Conservation (phyloP, 2,797 vertebrate species). For the Lepus townsendii region DNA sequence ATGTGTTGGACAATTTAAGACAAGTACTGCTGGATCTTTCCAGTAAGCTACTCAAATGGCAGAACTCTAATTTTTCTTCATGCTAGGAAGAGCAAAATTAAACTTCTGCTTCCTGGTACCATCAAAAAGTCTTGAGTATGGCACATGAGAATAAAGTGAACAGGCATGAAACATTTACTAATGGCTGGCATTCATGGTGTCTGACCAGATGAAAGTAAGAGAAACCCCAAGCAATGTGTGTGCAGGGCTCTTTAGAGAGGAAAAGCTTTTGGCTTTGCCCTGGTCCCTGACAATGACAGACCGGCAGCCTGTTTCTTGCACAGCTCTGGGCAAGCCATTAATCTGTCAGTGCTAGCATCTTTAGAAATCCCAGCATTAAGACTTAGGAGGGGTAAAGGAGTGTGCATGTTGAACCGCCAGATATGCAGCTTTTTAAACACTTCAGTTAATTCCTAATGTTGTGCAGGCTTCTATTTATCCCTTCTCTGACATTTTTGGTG, state of each 20-base stretch:
- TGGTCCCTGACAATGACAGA: conserved; percentile 81
- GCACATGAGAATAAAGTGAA: conserved; percentile 60
- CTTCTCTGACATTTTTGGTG: conserved; percentile 83
- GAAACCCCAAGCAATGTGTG: conserved; percentile 74
- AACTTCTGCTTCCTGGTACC: conserved; percentile 79
- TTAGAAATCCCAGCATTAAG: conserved; percentile 85
- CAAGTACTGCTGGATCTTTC: conserved; percentile 63
- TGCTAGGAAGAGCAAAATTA: conserved; percentile 78
- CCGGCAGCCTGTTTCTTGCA: conserved; percentile 83
- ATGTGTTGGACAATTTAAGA: conserved; percentile 75
- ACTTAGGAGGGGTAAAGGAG: conserved; percentile 66
- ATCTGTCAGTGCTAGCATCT: conserved; percentile 85
- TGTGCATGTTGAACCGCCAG: conserved; percentile 80
- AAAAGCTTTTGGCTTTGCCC: conserved; percentile 84
- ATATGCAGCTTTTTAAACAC: conserved; percentile 82
- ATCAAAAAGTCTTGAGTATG: conserved; percentile 71
- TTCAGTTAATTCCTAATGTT: conserved; percentile 76
- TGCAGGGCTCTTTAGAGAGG: conserved; percentile 82
- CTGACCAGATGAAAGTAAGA: conserved; percentile 76
- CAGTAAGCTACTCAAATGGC: conserved; percentile 65
- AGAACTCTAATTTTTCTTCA: conserved; percentile 70
- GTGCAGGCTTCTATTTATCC: conserved; percentile 70
- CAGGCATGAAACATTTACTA: conserved; percentile 82
- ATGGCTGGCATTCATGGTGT: conserved; percentile 76
- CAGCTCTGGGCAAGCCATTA: conserved; percentile 85